A percentile compares a stretch with the other conserved stretches of the same genome.
phyloP scores from a whole-genome alignment of 1,140 invertebrate species.

The Sycophila sp. region DNA sequence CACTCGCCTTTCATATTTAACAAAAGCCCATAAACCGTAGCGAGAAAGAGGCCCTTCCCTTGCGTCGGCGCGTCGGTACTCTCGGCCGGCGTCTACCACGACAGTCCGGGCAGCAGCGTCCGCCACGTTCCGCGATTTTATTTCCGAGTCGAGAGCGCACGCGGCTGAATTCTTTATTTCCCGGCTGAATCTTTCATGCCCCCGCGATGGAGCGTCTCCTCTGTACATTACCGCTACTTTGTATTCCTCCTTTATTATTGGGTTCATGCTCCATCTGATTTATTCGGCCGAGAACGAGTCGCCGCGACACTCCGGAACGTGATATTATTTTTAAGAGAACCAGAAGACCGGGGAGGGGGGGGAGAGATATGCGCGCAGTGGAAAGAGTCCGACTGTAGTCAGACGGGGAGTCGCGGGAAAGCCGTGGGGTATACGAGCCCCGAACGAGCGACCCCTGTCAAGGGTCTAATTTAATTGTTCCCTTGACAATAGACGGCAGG shows the following conservation, averaged over 20 bases:
- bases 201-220: background rate
- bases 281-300: background rate
- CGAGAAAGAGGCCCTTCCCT: too few relatives aligned
- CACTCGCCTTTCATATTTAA: too few relatives aligned
- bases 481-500: background rate
- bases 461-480: slow-evolving; percentile 34
- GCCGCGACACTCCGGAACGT: background rate
- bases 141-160: too few relatives aligned
- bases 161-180: slow-evolving; percentile 18
- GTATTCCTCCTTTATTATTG: slow-evolving; percentile 6
- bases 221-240: background rate
- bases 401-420: background rate
- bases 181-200: slow-evolving; percentile 10
- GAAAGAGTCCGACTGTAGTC: background rate
- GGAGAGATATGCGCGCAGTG: background rate
- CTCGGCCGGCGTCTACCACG: too few relatives aligned
- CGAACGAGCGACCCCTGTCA: background rate
- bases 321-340: slow-evolving; percentile 27
- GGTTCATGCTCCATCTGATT: background rate
- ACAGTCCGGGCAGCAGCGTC: too few relatives aligned
- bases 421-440: background rate
- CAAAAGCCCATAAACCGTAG: too few relatives aligned
- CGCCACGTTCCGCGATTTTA: too few relatives aligned
- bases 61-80: too few relatives aligned
- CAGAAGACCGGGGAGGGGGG: too few relatives aligned